Evolutionary conservation across 2,113 vertebrate species (phyloP), one percentile per base, ranked within the genome.

Genomic region (Corythoichthys haematopterus): DNA sequence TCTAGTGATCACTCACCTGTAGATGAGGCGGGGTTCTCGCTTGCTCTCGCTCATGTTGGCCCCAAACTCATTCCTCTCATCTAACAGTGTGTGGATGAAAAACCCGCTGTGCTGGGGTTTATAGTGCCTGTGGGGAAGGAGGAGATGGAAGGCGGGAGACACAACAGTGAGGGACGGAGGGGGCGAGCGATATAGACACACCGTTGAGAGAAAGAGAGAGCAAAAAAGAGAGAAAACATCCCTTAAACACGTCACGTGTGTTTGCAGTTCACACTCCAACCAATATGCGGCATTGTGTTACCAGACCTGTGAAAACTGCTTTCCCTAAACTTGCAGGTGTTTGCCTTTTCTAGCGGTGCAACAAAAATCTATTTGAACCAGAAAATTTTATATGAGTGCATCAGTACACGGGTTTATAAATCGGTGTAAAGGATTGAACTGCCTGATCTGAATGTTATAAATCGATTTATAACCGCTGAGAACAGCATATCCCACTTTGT

Each of bases 101-200:
- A 76, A 71, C 64, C 76, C 72, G 79, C 59, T 75, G 68, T 72
- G 71, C 69, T 52, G 83, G 74, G 75, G 86, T 91, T 85, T 91
- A 84, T 86, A 92, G 79, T 80, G 63, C 68, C 69, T 28, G 57
- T 37, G 4, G 78, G 33, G 55, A 33, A 36, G 61, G 64, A 57
- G 61, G 67, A 64, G 69, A 52, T 38, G 37, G 3, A 60, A 56
- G 75, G 71, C 47, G 72, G 72, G 79, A 72, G 62, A 74, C 76
- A 85, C 82, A 43, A 43, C 40, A 43, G 40, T 43, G 40, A 43
- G 40, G 40, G 9, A 43, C 40, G 40, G 40, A 43, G 40, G 40
- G 40, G 9, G 40, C 40, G 9, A 43, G 82, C 87, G 89, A 91
- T 84, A 89, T 84, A 83, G 82, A 66, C 80, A 90, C 88, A 90